Base-by-base conservation (phyloP, 2,113 vertebrate species). In the Gila orcuttii region DNA sequence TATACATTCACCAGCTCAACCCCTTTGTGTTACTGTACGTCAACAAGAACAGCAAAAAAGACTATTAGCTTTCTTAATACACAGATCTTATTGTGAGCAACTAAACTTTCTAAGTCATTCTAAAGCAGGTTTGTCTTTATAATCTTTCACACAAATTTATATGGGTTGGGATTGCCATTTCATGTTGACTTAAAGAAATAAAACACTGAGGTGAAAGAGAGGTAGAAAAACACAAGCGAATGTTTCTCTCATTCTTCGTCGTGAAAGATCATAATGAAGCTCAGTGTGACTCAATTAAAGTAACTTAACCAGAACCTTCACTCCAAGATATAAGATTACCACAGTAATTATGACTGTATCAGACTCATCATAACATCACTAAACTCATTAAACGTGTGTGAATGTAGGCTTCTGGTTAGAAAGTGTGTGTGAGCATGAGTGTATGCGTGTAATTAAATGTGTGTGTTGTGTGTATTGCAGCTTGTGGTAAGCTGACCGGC, bases 401-500 rank as follows among this genome's bases (percentile, higher is more conserved):
- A 73, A 11, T 23, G 23, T 42, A 39, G 19, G 33, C 33, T 11
- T 68, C 8, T 76, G 15, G 39, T 73, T 19, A 71, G 25, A 68
- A 31, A 64, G 39, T 52, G 52, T 73, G 68, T 68, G 42, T 86
- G 17, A 60, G 45, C 45, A 59, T 79, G 81, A 45, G 60, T 42
- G n/a, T 84, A 10, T 47, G 39, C 79, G 74, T 74, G 28, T 57
- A 76, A 31, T 17, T 76, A 28, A 28, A 52, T 13, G 15, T 52
- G n/a, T 33, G 28, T 79, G 31, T 39, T 79, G 17, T 69, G 25
- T 64, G 25, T 62, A 42, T 28, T 81, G 52, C 96, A 99, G 98
- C 98, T 2, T 99, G 98, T 17, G 98, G 98, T 86, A 99, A 99
- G 91, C 92, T 99, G 94, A 99, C 97, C 0, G 96, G 96, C 89